A percentile compares a stretch with the other conserved stretches of the same genome.
Evolutionary conservation across 2,113 vertebrate genomes (phyloP).

Genomic region (Lichenostomus cassidix): DNA sequence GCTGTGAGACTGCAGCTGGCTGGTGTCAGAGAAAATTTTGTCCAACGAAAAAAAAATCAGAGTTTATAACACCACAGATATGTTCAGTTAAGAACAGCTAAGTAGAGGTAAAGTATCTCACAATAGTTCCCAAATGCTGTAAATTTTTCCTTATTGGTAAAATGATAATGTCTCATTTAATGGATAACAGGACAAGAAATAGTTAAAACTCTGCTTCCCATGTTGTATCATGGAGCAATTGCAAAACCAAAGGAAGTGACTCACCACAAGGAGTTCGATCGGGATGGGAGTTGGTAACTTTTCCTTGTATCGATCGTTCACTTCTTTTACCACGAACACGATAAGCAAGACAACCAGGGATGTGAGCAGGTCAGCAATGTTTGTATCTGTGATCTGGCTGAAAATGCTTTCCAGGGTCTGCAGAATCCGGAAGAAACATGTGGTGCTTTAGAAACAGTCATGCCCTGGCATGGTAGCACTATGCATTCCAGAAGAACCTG

Average conservation of each 20-base stretch:
- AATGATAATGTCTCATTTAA: neutral
- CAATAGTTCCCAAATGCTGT: neutral
- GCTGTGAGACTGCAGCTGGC: neutral
- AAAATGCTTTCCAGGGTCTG: slow-evolving; percentile 86
- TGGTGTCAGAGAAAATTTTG: neutral
- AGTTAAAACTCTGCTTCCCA: neutral
- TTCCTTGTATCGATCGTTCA: slow-evolving; percentile 88
- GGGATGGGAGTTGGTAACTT: slow-evolving; percentile 92
- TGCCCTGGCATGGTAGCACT: neutral
- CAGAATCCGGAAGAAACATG: neutral
- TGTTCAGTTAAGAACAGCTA: neutral
- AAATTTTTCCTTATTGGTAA: neutral
- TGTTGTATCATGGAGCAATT: neutral
- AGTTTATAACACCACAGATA: neutral
- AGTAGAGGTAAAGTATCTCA: neutral
- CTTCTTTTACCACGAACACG: slow-evolving; percentile 88
- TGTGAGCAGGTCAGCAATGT: slow-evolving; percentile 89
- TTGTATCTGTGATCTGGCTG: slow-evolving; percentile 81
- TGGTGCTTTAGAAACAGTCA: neutral
- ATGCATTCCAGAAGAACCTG: neutral
- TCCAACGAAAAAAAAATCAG: neutral
- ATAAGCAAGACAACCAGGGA: slow-evolving; percentile 82
- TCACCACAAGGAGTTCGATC: slow-evolving; percentile 93
- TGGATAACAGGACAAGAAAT: neutral
- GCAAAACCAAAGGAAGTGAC: neutral